Conservation (phyloP, 1,140 invertebrate genomes). For the Zophobas atratus region DNA sequence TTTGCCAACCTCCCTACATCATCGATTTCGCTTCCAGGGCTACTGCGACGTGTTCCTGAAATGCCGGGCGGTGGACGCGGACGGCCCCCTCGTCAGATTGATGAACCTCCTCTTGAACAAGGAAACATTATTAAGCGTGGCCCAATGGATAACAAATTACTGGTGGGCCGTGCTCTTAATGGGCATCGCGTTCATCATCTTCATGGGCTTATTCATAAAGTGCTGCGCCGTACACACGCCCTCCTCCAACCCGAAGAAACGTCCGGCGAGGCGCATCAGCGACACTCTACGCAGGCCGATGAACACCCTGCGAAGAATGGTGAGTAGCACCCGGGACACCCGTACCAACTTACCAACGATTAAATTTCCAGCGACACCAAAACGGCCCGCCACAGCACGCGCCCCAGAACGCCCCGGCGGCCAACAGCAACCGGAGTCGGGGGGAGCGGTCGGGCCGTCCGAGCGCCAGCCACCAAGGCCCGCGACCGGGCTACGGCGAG, state of each 20-base stretch:
- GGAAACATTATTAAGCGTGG: slow-evolving; percentile 88
- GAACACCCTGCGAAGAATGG: slow-evolving; percentile 90
- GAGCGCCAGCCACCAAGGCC: slow-evolving; percentile 71
- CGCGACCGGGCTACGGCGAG: slow-evolving; percentile 79
- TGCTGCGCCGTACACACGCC: slow-evolving; percentile 99
- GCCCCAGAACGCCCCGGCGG: slow-evolving; percentile 62
- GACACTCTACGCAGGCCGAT: slow-evolving; percentile 91
- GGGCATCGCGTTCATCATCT: slow-evolving; percentile 91
- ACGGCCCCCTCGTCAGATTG: slow-evolving; percentile 95
- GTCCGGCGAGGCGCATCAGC: slow-evolving; percentile 86
- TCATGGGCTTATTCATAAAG: slow-evolving; percentile 99
- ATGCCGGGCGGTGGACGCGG: slow-evolving; percentile 97
- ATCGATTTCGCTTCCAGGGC: slow-evolving; percentile 74
- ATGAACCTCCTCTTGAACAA: slow-evolving; percentile 97
- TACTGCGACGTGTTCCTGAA: slow-evolving; percentile 99
- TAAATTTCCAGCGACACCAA: slow-evolving; percentile 45
- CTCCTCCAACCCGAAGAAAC: slow-evolving; percentile 95
- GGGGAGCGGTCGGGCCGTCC: slow-evolving; percentile 61
- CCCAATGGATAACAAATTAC: slow-evolving; percentile 92
- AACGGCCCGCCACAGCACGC: slow-evolving; percentile 59
- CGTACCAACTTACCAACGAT: slow-evolving; percentile 50
- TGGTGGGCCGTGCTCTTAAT: slow-evolving; percentile 98
- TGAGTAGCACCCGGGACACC: slow-evolving; percentile 63
- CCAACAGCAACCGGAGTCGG: slow-evolving; percentile 59
- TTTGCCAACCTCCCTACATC: no score